phyloP scores from a whole-genome alignment of 2,113 vertebrate genomes.

The Jacana jacana region DNA sequence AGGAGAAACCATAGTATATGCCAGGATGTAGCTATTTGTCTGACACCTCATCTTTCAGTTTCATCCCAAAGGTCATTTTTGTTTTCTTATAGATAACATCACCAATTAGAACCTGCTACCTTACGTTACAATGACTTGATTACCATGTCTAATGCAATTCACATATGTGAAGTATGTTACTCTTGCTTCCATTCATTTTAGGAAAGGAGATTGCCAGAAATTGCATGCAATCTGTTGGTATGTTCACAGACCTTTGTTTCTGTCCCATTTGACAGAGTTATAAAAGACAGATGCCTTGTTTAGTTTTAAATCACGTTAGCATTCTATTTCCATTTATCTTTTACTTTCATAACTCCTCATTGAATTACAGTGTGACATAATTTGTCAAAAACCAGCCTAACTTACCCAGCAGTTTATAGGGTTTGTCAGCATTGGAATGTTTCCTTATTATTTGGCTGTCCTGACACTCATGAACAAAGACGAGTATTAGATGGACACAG shows the following conservation, averaged over 20 bases:
- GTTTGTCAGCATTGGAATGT: not conserved
- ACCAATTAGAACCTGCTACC: constrained; percentile 44
- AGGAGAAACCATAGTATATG: constrained; percentile 33
- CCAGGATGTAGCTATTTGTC: constrained; percentile 29
- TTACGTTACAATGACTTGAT: constrained; percentile 1
- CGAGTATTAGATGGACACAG: not conserved
- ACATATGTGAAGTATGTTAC: not conserved
- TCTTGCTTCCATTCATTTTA: not conserved
- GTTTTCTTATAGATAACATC: constrained; percentile 35
- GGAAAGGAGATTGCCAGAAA: not conserved
- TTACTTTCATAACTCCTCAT: not conserved
- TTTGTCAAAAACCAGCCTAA: not conserved
- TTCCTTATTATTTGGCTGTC: not conserved
- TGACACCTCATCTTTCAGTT: constrained; percentile 65
- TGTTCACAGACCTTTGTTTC: not conserved
- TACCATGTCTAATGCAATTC: not conserved
- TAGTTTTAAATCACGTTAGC: not conserved
- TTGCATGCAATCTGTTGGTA: not conserved
- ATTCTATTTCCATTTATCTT: not conserved
- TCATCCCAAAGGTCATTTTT: constrained; percentile 52
- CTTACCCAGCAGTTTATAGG: not conserved
- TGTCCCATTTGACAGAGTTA: not conserved
- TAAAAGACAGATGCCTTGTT: constrained; percentile 4
- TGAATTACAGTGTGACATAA: not conserved
- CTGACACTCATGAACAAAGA: not conserved